phyloP scores from a whole-genome alignment of 2,113 vertebrate genomes.

The Bostrychus sinensis region DNA sequence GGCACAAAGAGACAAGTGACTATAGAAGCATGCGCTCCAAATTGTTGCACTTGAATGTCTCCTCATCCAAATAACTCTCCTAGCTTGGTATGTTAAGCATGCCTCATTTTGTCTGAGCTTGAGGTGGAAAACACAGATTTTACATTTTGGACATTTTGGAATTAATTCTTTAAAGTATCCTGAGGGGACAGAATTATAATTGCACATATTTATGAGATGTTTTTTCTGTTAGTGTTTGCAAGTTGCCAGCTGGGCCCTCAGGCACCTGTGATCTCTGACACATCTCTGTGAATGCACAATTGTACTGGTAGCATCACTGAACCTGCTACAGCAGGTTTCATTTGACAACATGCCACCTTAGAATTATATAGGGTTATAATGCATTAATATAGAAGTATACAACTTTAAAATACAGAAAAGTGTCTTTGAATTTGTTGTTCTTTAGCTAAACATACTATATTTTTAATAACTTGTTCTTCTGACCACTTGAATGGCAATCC shows the following conservation, averaged over 20 bases:
- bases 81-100: constrained; percentile 6
- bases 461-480: background rate
- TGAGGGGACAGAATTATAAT: constrained; percentile 33
- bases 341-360: background rate
- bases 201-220: constrained; percentile 26
- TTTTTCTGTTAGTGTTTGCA: constrained; percentile 16
- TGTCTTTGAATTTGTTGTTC: too few relatives aligned
- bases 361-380: background rate
- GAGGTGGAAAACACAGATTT: background rate
- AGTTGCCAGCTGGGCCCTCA: constrained; percentile 24
- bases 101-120: constrained; percentile 3
- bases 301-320: constrained; percentile 6
- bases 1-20: background rate
- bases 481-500: too few relatives aligned
- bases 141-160: constrained; percentile 14
- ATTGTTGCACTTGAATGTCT: constrained; percentile 8
- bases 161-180: background rate
- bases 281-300: background rate
- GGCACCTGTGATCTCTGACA: constrained; percentile 26
- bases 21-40: constrained; percentile 1
- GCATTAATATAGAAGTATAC: background rate
- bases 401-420: background rate
- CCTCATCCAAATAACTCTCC: background rate
- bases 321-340: constrained; percentile 20
- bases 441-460: too few relatives aligned